These are phyloP conservation scores for Lacerta agilis DNA, from an alignment of 2,797 vertebrate species.

Conservation along the genomic window DNA sequence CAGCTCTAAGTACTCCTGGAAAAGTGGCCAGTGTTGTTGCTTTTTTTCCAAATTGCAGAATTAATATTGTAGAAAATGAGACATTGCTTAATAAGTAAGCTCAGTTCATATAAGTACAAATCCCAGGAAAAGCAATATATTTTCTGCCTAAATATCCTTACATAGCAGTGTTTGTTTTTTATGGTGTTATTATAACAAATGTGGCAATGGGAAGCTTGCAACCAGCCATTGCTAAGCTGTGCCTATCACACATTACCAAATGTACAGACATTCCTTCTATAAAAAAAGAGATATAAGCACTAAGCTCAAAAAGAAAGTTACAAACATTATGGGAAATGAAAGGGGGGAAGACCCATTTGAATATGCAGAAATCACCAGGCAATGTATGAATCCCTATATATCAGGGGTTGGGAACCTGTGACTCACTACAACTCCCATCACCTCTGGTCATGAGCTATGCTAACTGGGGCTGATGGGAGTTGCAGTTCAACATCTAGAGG, in stretches of 20 bases:
- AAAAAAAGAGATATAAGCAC: neutral
- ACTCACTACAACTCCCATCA: too few species aligned
- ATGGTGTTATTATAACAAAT: slow-evolving; percentile 44
- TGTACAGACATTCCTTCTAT: neutral
- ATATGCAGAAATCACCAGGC: neutral
- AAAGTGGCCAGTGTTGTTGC: neutral
- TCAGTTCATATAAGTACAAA: neutral
- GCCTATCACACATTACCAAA: slow-evolving; percentile 1
- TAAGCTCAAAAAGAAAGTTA: slow-evolving; percentile 45
- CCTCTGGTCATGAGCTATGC: too few species aligned
- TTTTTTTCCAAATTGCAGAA: neutral
- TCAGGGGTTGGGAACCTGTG: too few species aligned
- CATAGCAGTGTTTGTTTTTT: slow-evolving; percentile 31
- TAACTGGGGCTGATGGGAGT: too few species aligned
- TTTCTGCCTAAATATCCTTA: neutral
- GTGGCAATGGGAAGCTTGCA: neutral
- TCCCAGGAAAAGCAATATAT: neutral
- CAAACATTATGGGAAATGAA: slow-evolving; percentile 8
- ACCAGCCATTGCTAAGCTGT: slow-evolving; percentile 18
- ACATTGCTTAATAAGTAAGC: neutral
- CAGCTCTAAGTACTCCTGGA: neutral
- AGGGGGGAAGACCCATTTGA: neutral
- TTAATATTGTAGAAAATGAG: neutral
- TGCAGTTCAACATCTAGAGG: too few species aligned
- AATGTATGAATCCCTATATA: neutral